Evolutionary conservation across 1,140 invertebrate genomes (phyloP).

Genomic region (Dinoponera quadriceps): DNA sequence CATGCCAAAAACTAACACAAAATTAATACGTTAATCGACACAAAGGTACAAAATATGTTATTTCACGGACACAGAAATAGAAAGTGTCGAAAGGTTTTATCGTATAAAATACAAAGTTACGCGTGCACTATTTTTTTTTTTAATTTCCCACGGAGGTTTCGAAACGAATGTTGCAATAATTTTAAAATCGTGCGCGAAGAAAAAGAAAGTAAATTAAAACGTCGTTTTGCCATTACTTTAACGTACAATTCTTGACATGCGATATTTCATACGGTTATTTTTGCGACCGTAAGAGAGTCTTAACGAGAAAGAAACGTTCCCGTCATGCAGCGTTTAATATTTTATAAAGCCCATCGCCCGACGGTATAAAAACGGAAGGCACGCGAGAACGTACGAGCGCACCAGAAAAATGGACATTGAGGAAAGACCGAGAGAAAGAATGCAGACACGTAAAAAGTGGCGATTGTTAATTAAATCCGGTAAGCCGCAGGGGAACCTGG

Average conservation of each 20-base stretch:
- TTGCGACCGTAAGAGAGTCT: background rate
- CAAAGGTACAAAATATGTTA: too few relatives aligned
- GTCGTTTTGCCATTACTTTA: background rate
- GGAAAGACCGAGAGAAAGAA: conserved; percentile 38
- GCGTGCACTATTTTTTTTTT: too few relatives aligned
- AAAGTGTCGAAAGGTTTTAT: too few relatives aligned
- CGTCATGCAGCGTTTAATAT: conserved; percentile 51
- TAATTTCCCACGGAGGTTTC: too few relatives aligned
- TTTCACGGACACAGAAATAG: too few relatives aligned
- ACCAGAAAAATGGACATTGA: conserved; percentile 33
- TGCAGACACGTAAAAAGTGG: conserved; percentile 78
- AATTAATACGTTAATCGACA: too few relatives aligned
- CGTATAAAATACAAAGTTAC: too few relatives aligned
- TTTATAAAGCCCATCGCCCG: conserved; percentile 44
- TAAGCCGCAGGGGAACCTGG: conserved; percentile 65
- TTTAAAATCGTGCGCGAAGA: background rate
- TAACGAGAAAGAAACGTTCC: conserved; percentile 33
- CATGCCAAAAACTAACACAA: too few relatives aligned
- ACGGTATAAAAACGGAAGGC: conserved; percentile 48
- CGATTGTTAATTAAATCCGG: conserved; percentile 81
- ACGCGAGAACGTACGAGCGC: conserved; percentile 59
- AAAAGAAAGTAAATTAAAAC: conserved; percentile 15
- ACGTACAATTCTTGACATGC: background rate
- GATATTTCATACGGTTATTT: conserved; percentile 36
- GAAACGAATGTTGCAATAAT: too few relatives aligned